phyloP scores from a whole-genome alignment of 1,140 invertebrate species.

The Bombus turneri region DNA sequence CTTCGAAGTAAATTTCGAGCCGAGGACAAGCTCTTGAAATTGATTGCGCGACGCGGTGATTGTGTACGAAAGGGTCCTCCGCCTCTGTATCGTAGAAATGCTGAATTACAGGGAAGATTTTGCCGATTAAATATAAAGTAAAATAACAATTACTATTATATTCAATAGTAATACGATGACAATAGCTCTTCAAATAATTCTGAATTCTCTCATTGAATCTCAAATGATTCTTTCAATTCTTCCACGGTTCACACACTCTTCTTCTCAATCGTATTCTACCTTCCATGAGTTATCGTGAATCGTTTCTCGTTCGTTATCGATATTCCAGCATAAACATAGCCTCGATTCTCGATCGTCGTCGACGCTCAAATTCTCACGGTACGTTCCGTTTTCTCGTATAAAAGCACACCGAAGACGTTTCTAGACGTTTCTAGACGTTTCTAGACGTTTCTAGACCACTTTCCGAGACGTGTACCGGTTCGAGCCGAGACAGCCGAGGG shows the following conservation, averaged over 20 bases:
- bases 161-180: not conserved
- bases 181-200: not conserved
- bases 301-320: not conserved
- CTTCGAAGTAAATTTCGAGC: not conserved
- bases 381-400: not conserved
- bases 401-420: not conserved
- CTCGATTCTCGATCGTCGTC: not conserved
- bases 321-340: not conserved
- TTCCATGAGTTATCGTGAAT: not conserved
- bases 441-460: not conserved
- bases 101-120: not conserved
- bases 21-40: not conserved
- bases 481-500: not conserved
- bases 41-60: not conserved
- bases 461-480: constrained; percentile 1
- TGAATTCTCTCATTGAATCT: not conserved
- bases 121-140: not conserved
- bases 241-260: no score
- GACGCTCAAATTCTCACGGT: not conserved
- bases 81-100: not conserved
- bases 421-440: not conserved
- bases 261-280: no score
- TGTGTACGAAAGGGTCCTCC: no score
- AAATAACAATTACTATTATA: not conserved
- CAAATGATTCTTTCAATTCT: not conserved